Evolutionary conservation across 2,113 vertebrate species (phyloP).

Genomic region (Campylorhamphus procurvoides): DNA sequence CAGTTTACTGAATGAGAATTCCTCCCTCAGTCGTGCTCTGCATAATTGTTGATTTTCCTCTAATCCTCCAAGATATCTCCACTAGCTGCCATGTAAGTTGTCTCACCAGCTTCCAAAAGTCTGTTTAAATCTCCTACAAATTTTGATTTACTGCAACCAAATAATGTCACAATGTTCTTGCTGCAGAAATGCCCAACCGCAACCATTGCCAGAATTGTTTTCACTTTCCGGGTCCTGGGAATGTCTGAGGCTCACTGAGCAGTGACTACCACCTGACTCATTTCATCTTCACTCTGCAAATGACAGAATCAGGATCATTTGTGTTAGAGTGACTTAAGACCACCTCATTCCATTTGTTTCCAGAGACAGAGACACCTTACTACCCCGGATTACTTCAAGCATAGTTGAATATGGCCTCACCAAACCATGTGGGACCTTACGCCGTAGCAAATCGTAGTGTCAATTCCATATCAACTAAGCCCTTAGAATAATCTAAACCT

Average conservation of each 20-base stretch:
- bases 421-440: neutral
- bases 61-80: constrained; percentile 8
- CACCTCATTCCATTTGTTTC: neutral
- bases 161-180: too few relatives aligned
- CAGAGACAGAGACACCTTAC: neutral
- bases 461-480: neutral
- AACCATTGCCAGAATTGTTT: too few relatives aligned
- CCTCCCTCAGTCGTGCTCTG: neutral
- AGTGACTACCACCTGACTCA: too few relatives aligned
- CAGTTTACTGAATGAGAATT: neutral
- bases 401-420: neutral
- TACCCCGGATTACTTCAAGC: neutral
- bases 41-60: neutral
- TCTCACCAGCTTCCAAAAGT: neutral
- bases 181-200: too few relatives aligned
- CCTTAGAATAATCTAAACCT: too few relatives aligned
- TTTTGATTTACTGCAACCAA: too few relatives aligned
- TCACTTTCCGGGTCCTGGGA: too few relatives aligned
- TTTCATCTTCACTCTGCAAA: neutral
- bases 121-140: neutral
- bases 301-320: neutral
- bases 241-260: rapidly evolving
- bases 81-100: neutral
- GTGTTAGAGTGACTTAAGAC: neutral
- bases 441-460: neutral